phyloP scores from a whole-genome alignment of 2,888 invertebrate species.

The Allygus modestus region DNA sequence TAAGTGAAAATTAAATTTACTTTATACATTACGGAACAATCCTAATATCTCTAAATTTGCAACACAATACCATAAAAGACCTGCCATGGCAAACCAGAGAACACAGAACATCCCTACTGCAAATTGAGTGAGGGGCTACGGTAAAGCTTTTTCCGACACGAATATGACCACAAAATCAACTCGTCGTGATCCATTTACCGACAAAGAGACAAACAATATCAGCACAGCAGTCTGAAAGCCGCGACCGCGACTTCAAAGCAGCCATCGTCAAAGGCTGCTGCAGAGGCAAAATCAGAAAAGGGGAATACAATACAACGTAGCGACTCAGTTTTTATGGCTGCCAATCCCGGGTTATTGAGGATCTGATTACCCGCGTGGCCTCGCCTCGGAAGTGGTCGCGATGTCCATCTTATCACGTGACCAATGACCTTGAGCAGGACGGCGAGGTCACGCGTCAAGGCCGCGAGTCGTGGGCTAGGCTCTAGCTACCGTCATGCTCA shows the following conservation, averaged over 20 bases:
- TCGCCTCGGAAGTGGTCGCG: neutral
- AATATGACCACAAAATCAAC: too few relatives aligned
- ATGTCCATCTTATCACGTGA: slow-evolving; percentile 38
- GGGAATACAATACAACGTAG: neutral
- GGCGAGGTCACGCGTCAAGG: slow-evolving; percentile 2
- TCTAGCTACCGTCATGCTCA: too few relatives aligned
- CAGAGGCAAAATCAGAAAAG: neutral
- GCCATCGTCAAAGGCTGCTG: neutral
- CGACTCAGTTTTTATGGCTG: slow-evolving; percentile 17
- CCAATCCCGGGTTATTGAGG: slow-evolving; percentile 25
- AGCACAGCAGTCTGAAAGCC: neutral
- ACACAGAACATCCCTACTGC: too few relatives aligned
- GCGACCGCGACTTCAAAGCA: neutral
- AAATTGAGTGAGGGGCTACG: too few relatives aligned
- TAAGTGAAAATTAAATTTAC: too few relatives aligned
- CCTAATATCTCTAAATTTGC: too few relatives aligned
- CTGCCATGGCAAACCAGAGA: too few relatives aligned
- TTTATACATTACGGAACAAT: too few relatives aligned
- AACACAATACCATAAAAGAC: too few relatives aligned
- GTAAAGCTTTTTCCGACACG: too few relatives aligned
- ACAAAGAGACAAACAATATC: neutral
- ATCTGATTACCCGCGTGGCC: neutral
- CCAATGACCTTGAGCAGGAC: neutral
- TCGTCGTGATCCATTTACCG: neutral
- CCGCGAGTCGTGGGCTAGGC: neutral